Evolutionary conservation across 2,888 invertebrate species (phyloP).

Genomic region (Melangyna quadrimaculata): DNA sequence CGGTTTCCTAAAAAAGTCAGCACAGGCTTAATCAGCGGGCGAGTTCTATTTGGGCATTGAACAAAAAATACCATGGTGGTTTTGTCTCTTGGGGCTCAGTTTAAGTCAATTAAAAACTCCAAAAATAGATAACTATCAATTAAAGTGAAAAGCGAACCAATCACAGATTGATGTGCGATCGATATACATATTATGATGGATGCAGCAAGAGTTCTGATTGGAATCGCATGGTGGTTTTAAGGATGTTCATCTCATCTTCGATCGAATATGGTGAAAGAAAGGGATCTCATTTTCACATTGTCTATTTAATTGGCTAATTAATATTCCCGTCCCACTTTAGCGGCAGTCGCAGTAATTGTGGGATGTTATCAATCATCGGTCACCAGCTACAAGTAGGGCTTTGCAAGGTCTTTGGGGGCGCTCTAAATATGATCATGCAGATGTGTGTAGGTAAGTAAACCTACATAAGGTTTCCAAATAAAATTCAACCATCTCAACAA

Average conservation of each 20-base stretch:
- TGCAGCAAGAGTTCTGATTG: constrained; percentile 52
- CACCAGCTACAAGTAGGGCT: constrained; percentile 28
- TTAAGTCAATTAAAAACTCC: constrained; percentile 73
- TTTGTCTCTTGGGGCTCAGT: constrained; percentile 63
- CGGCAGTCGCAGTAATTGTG: neutral
- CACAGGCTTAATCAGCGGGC: constrained; percentile 44
- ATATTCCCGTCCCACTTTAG: constrained; percentile 55
- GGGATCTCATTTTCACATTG: neutral
- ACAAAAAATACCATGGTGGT: constrained; percentile 21
- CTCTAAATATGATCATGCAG: constrained; percentile 35
- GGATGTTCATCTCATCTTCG: neutral
- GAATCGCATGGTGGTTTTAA: neutral
- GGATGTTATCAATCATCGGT: constrained; percentile 32
- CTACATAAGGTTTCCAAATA: constrained; percentile 10
- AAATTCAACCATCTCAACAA: constrained; percentile 35
- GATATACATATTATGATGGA: constrained; percentile 28
- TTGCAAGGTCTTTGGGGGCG: constrained; percentile 55
- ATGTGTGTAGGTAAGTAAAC: constrained; percentile 12
- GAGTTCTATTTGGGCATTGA: constrained; percentile 65
- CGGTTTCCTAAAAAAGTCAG: constrained; percentile 52
- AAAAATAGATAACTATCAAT: constrained; percentile 74
- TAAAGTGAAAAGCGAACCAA: constrained; percentile 67
- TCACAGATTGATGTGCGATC: constrained; percentile 30
- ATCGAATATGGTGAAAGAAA: constrained; percentile 32
- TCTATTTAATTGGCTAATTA: constrained; percentile 57